A percentile compares a stretch with the other conserved stretches of the same genome.
Evolutionary conservation across 2,113 vertebrate species (phyloP).

Genomic region (Pagrus major): DNA sequence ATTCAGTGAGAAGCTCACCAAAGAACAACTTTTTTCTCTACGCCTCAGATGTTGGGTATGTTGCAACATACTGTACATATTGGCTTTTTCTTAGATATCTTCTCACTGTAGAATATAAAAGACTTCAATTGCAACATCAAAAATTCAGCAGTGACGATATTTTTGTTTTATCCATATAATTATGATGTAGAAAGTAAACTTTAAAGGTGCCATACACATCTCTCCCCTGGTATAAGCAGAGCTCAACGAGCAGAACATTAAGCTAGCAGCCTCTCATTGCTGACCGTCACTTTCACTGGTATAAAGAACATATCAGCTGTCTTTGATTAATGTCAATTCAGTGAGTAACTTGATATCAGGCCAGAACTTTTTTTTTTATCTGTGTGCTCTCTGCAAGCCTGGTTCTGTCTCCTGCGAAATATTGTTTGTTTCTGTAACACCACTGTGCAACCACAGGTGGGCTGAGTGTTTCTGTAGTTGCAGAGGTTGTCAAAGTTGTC

Average conservation of each 20-base stretch:
- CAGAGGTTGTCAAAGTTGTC: neutral
- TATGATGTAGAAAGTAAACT: neutral
- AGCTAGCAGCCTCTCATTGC: neutral
- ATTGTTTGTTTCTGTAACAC: neutral
- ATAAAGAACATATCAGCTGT: neutral
- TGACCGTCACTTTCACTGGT: neutral
- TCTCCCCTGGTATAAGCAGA: neutral
- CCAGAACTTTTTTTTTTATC: neutral
- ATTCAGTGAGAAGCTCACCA: conserved; percentile 8
- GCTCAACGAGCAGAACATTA: neutral
- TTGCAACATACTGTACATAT: conserved; percentile 24
- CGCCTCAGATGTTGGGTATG: conserved; percentile 17
- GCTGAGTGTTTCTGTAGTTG: neutral
- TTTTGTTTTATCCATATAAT: neutral
- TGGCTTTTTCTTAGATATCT: conserved; percentile 29
- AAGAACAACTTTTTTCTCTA: neutral
- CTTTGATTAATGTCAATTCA: neutral
- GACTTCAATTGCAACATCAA: neutral
- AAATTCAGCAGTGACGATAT: neutral
- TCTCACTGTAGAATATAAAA: conserved; percentile 16
- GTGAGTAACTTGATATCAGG: neutral
- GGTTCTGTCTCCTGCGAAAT: neutral
- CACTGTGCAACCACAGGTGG: neutral
- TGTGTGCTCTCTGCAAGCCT: neutral
- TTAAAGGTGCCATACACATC: neutral